Base-by-base conservation (phyloP, 2,888 invertebrate genomes). In the Helleia helle region DNA sequence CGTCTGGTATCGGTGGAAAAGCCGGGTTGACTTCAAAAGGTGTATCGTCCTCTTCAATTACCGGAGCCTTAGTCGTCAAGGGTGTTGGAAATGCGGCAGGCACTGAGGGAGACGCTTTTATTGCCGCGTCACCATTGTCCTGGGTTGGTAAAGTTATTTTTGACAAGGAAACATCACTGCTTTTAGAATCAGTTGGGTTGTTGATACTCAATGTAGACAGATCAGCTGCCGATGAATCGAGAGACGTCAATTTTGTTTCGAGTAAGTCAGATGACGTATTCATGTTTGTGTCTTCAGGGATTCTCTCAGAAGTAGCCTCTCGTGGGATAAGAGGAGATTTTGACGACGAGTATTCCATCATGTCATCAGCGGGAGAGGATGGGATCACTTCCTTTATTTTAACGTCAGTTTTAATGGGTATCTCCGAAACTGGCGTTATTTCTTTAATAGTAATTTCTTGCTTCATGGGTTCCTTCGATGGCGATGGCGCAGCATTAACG, bases 401-500 rank as follows among this genome's bases (percentile, higher is more conserved):
- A 9, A 84, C 76, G 26, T 79, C 77, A 11, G 77, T 77, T 40
- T 76, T 72, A 36, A 72, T 62, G 1, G 86, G 80, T 18, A 83
- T 80, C 56, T 80, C 80, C 1, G 84, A 79, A 2, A 80, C 87
- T 0, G 87, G 88, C 3, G 88, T 87, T 3, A 89, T 88, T 65
- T 89, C 89, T 50, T 88, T 88, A 18, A 89, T 89, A 0, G 88
- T 88, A 17, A 86, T 75, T 51, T 75, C 70, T 46, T 66, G 75
- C 48, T 71, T 75, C 2, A 67, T 56, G 3, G 64, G 63, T 43
- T 71, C 72, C 38, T 67, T 66, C 0, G 61, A 56, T 8, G 57
- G 52, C 0, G 56, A 36, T 1, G 66, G 62, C 4, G 51, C 51
- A 4, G 51, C 56, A 36, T 56, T 61, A 1, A 53, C 44, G 26